phyloP scores from a whole-genome alignment of 2,113 vertebrate species.

The Passer montanus region DNA sequence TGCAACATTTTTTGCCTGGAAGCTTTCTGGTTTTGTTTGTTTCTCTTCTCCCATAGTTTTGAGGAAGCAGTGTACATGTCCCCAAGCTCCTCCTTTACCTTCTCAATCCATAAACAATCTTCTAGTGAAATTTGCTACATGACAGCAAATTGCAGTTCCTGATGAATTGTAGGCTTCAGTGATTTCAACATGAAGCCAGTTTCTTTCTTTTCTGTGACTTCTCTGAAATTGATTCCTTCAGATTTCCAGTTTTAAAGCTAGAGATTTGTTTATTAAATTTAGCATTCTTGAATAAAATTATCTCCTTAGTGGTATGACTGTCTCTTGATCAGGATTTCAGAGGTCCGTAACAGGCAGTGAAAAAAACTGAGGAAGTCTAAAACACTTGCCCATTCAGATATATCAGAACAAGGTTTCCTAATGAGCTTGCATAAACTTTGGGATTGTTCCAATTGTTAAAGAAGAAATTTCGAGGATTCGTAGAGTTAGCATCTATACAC shows the following conservation, averaged over 20 bases:
- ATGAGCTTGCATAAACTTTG: neutral
- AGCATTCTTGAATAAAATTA: neutral
- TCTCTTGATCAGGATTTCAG: neutral
- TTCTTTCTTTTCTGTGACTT: neutral
- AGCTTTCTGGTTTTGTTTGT: neutral
- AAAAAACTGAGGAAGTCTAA: neutral
- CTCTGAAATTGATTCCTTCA: constrained; percentile 15
- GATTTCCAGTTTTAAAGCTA: neutral
- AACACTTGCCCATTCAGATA: neutral
- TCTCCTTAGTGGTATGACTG: neutral
- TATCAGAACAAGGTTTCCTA: neutral
- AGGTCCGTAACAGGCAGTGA: neutral
- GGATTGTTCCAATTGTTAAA: neutral
- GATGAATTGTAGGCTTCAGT: constrained; percentile 8
- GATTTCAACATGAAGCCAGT: neutral
- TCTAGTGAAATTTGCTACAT: neutral
- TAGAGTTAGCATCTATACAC: neutral
- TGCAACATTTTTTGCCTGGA: neutral
- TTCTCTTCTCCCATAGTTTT: neutral
- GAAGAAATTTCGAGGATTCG: neutral
- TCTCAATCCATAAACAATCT: neutral
- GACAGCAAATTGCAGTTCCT: neutral
- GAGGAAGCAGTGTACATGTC: neutral
- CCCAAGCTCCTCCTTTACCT: neutral
- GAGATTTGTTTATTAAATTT: constrained; percentile 16